Base-by-base conservation (phyloP, 2,113 vertebrate genomes). In the Pholis gunnellus region DNA sequence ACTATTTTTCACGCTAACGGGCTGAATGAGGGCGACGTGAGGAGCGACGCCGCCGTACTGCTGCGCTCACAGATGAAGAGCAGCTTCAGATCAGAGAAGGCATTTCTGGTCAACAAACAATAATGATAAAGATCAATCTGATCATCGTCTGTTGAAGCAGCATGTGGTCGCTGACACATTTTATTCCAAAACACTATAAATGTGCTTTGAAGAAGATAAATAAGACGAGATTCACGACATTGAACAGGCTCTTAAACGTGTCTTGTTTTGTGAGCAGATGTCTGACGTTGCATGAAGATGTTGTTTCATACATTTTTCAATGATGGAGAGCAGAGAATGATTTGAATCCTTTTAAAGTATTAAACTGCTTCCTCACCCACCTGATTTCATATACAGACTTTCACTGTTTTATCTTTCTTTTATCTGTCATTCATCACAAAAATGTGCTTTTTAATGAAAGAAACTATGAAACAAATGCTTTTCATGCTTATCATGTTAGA, bases 151-250 rank as follows among this genome's bases (percentile, higher is more conserved):
- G 75, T 59, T 70, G 7, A 10, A 29, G 60, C 60, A 52, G 77
- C 77, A 83, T 81, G 77, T 83, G 85, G 69, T 81, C 56, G 1
- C 66, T 56, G 75, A 75, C 61, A 14, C 42, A 25, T 9, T 76
- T 63, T 6, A 68, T 57, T 83, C 68, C 76, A 87, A 73, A 87
- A 70, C 68, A 77, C 77, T n/a, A 73, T 84, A 69, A 83, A 87
- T 73, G 72, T 68, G 56, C 64, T 69, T 56, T 46, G 18, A 20
- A 44, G 10, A 29, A 27, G 17, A 57, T 50, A 57, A 46, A 68
- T 9, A 9, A 48, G 29, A 50, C 8, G 10, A 2, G 44, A 9
- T 36, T 4, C 42, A 59, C 36, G 25, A 82, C 74, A 48, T 0
- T 38, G 70, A 75, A 59, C 65, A 22, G 17, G 48, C 67, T 77